Conservation (phyloP, 2,113 vertebrate genomes). For the Gymnarchus niloticus region DNA sequence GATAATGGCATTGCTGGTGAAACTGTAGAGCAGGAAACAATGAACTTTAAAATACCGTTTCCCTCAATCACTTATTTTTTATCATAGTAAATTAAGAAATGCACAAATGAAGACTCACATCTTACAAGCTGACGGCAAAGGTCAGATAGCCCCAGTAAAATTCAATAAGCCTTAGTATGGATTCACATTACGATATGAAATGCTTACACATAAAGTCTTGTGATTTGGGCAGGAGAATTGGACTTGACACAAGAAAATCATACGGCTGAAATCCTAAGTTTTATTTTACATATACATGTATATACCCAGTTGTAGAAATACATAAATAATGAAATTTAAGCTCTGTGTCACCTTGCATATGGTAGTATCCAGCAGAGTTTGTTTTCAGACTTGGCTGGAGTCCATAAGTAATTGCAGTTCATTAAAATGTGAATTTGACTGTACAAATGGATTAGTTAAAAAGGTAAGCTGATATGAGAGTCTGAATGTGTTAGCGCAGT, state of each 20-base stretch:
- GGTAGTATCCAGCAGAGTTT: not conserved
- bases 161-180: not conserved
- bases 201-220: not conserved
- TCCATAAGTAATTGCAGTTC: not conserved
- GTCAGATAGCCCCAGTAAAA: not conserved
- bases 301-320: not conserved
- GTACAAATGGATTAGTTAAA: not conserved
- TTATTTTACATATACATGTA: not conserved
- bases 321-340: slow-evolving; percentile 15
- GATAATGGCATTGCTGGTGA: not conserved
- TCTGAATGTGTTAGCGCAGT: not conserved
- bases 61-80: not conserved
- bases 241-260: slow-evolving; percentile 16
- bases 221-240: slow-evolving; percentile 12
- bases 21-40: not conserved
- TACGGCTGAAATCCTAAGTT: slow-evolving; percentile 3
- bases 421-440: not conserved
- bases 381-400: not conserved
- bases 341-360: not conserved
- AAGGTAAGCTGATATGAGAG: slow-evolving; percentile 2
- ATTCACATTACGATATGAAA: not conserved
- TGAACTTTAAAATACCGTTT: slow-evolving; percentile 6
- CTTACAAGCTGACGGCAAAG: not conserved
- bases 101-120: not conserved
- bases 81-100: not conserved